These are phyloP conservation scores for Echinarachnius parma DNA, from an alignment of 53 echinoderm and acorn worm species.

Conservation along the genomic window DNA sequence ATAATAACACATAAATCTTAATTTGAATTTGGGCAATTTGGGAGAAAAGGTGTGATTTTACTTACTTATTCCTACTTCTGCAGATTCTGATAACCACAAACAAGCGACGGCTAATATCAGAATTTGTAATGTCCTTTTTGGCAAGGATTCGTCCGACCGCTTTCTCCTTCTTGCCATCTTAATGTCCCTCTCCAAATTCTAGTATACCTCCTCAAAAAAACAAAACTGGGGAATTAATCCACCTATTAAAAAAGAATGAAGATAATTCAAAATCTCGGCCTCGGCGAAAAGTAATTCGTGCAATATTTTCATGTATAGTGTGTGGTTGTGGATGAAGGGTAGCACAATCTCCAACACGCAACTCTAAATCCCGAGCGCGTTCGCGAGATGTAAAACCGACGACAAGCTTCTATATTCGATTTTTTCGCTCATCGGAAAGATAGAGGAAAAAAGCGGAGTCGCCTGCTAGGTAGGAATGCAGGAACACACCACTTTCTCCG, in stretches of 20 bases:
- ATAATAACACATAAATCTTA: too few species aligned
- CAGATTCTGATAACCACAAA: constrained; percentile 21
- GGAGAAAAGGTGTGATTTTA: too few species aligned
- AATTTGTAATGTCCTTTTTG: constrained; percentile 24
- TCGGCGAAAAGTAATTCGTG: constrained; percentile 18
- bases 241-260: background rate
- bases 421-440: too few species aligned
- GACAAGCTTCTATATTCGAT: constrained; percentile 10
- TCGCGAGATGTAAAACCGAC: constrained; percentile 21
- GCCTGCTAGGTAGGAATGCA: constrained; percentile 46
- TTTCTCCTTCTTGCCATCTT: constrained; percentile 45
- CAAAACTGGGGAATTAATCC: background rate
- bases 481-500: constrained; percentile 13
- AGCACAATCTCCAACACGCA: constrained; percentile 9
- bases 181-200: background rate
- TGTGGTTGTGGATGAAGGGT: too few species aligned
- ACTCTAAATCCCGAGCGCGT: constrained; percentile 5
- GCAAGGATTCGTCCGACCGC: background rate
- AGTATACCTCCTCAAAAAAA: background rate
- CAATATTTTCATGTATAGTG: too few species aligned
- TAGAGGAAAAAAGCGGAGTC: constrained; percentile 8
- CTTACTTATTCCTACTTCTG: constrained; percentile 47
- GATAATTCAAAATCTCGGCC: background rate
- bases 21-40: too few species aligned
- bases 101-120: constrained; percentile 7